These are phyloP conservation scores for Ditula angustiorana DNA, from an alignment of 2,888 invertebrate species.

Conservation along the genomic window DNA sequence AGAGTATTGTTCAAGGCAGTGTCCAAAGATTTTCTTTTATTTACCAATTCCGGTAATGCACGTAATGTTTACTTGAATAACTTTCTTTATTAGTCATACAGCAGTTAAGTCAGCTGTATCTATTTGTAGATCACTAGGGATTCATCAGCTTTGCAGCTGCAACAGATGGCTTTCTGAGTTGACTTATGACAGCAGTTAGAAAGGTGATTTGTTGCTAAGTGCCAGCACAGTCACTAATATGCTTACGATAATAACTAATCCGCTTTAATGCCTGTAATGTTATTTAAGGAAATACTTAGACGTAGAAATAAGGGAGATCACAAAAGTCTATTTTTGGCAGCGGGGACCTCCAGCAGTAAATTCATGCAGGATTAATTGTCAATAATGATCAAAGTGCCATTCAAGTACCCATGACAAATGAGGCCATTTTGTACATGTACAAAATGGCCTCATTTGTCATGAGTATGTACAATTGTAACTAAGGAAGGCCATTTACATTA, in stretches of 20 bases:
- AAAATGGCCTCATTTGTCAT: too few relatives aligned
- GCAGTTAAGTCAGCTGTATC: not conserved
- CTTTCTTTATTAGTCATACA: not conserved
- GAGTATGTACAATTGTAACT: too few relatives aligned
- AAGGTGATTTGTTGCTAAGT: slow-evolving; percentile 3
- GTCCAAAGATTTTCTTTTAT: not conserved
- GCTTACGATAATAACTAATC: not conserved
- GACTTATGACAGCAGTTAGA: not conserved
- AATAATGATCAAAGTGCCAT: too few relatives aligned
- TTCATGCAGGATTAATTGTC: too few relatives aligned
- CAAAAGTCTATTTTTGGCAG: too few relatives aligned
- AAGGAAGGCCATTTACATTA: too few relatives aligned
- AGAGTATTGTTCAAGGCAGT: not conserved
- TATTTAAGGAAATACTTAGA: not conserved
- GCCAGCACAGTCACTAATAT: not conserved
- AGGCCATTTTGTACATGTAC: too few relatives aligned
- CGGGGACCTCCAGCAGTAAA: too few relatives aligned
- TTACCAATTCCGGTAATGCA: not conserved
- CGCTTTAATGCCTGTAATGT: not conserved
- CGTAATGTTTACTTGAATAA: not conserved
- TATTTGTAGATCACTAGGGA: not conserved
- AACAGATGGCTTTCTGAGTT: slow-evolving; percentile 2
- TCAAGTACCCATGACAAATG: too few relatives aligned
- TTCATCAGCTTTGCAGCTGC: slow-evolving; percentile 6
- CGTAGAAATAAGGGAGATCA: too few relatives aligned